Evolutionary conservation across 2,797 vertebrate species (phyloP), one percentile per base, ranked within the genome.

Genomic region (Spondyliosoma cantharus): DNA sequence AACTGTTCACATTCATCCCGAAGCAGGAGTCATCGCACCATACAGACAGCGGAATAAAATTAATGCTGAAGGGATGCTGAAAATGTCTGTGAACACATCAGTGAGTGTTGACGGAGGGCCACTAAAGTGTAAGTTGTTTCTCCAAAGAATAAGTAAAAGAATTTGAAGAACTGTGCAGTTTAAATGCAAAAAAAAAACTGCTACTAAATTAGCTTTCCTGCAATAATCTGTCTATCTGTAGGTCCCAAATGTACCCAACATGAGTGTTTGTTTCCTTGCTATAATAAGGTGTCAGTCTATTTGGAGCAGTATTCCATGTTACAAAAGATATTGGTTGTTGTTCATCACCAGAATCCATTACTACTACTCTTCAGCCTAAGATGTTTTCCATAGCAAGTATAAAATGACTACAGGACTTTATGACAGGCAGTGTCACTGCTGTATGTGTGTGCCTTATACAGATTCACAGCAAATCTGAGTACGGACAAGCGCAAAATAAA

Each of bases 1-100:
- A 93, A 93, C 78, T 22, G 81, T 42, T 90, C 67, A 50, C 72
- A 71, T 87, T 86, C 77, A 78, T 88, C 71, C 80, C 20, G 29
- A 48, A 75, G 70, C 84, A 84, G 78, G 74, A 73, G 43, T 85
- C 75, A 54, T 53, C 49, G 49, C 75, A 72, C 85, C 69, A 61
- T 11, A 61, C 63, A 74, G 73, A 76, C 81, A 69, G 87, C 58
- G 52, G 67, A 59, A 43, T 65, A 68, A 71, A 37, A 27, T 57
- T 32, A 65, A 76, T 22, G 64, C 65, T 60, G 14, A 73, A 71
- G 7, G 43, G 45, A 85, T 80, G 59, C 60, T 81, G 17, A 57
- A 68, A 65, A 49, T 45, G 43, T 45, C 32, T 45, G 43, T 9
- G 32, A 37, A 37, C 32, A 37, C 32, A 15, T 46, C 45, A 46